phyloP scores from a whole-genome alignment of 2,888 invertebrate species.

The Drosophila kokeensis region DNA sequence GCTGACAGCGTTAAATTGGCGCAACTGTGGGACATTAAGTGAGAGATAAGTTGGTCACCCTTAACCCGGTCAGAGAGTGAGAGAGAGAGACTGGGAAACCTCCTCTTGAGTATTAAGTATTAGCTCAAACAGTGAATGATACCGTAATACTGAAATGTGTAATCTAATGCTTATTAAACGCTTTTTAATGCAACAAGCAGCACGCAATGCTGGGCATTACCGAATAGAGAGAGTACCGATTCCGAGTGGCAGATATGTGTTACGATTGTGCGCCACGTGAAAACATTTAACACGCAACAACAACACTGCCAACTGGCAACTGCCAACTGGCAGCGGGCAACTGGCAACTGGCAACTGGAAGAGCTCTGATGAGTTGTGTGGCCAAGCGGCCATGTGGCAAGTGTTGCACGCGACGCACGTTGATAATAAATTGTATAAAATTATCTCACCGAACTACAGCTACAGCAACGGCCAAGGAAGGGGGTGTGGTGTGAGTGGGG shows the following conservation, averaged over 20 bases:
- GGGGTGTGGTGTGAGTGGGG: neutral
- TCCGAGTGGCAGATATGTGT: constrained; percentile 35
- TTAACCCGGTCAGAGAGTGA: constrained; percentile 28
- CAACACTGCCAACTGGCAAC: constrained; percentile 2
- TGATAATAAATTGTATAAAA: constrained; percentile 78
- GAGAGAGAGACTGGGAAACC: neutral
- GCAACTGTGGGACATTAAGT: constrained; percentile 29
- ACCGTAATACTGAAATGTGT: constrained; percentile 41
- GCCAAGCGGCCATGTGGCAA: constrained; percentile 69
- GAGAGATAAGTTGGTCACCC: constrained; percentile 47
- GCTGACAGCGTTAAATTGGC: constrained; percentile 45
- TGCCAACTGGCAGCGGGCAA: neutral
- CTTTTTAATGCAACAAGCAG: constrained; percentile 70
- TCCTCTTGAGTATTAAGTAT: constrained; percentile 23
- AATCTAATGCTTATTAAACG: constrained; percentile 79
- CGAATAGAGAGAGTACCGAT: constrained; percentile 29
- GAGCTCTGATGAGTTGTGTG: constrained; percentile 56
- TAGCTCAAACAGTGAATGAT: constrained; percentile 15
- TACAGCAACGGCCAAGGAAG: neutral
- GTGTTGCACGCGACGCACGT: constrained; percentile 77
- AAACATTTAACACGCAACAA: constrained; percentile 73
- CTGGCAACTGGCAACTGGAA: constrained; percentile 12
- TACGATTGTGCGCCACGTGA: constrained; percentile 54
- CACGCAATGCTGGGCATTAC: constrained; percentile 46
- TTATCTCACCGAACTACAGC: constrained; percentile 71